A percentile compares a stretch with the other conserved stretches of the same genome.
Evolutionary conservation across 2,888 invertebrate genomes (phyloP).

Genomic region (Coecobrya sp.): DNA sequence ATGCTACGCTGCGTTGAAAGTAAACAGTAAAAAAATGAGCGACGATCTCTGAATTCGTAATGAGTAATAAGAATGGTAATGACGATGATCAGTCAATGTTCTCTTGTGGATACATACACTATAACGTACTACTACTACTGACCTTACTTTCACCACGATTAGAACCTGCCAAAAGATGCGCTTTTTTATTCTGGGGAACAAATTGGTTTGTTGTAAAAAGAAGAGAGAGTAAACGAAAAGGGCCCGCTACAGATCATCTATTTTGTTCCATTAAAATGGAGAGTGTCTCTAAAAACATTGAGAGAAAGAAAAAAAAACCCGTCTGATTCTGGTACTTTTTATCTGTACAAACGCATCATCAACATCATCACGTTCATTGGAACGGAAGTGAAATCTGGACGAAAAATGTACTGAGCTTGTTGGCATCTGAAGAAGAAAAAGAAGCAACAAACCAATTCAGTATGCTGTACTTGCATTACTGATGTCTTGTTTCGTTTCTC

Average conservation of each 20-base stretch:
- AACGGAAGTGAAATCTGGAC: neutral
- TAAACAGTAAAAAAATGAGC: conserved; percentile 15
- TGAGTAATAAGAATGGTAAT: conserved; percentile 1
- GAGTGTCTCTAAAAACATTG: too few relatives aligned
- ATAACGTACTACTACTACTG: neutral
- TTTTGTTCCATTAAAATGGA: too few relatives aligned
- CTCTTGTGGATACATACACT: too few relatives aligned
- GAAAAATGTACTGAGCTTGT: neutral
- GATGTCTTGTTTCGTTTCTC: neutral
- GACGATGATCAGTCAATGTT: neutral
- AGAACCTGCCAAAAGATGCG: too few relatives aligned
- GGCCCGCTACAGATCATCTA: too few relatives aligned
- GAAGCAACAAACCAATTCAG: neutral
- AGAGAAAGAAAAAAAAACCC: neutral
- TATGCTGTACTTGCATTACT: neutral
- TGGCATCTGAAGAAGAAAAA: neutral
- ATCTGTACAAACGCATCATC: neutral
- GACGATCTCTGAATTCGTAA: conserved; percentile 3
- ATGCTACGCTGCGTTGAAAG: neutral
- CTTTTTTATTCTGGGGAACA: too few relatives aligned
- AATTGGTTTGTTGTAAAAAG: too few relatives aligned
- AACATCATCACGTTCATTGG: neutral
- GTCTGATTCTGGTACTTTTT: neutral
- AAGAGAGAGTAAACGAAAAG: too few relatives aligned
- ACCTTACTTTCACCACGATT: neutral